Conservation (phyloP, 92 coral and sea anemone genomes). For the Porites rus region DNA sequence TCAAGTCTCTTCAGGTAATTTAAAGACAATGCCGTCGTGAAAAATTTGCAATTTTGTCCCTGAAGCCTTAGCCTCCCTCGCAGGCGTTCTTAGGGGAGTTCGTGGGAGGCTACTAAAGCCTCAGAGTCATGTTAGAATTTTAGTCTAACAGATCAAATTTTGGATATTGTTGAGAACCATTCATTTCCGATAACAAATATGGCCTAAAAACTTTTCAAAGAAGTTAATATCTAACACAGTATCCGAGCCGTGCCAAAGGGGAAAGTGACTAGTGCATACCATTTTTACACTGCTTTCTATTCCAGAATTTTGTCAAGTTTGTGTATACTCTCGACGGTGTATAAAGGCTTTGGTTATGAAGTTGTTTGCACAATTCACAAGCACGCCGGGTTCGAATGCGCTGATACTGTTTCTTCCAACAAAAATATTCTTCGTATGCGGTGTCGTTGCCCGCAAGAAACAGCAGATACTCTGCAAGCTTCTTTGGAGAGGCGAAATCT, state of each 20-base stretch:
- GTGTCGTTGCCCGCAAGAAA: slow-evolving; percentile 76
- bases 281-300: slow-evolving; percentile 46
- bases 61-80: no score
- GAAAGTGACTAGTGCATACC: neutral
- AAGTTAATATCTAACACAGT: neutral
- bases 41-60: no score
- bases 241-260: neutral
- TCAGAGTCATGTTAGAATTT: no score
- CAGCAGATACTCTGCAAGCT: slow-evolving; percentile 59
- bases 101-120: no score
- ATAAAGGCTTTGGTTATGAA: slow-evolving; percentile 62
- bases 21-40: no score
- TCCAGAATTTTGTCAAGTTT: slow-evolving; percentile 65
- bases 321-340: slow-evolving; percentile 49
- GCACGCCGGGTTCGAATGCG: slow-evolving; percentile 66
- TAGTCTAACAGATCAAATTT: no score
- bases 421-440: slow-evolving; percentile 70
- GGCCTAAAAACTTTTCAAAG: no score
- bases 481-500: slow-evolving; percentile 71
- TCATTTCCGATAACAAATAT: no score
- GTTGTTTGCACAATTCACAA: slow-evolving; percentile 76
- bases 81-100: no score
- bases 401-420: slow-evolving; percentile 56
- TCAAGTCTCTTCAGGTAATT: no score
- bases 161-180: no score